Conservation (phyloP, 2,888 invertebrate genomes). For the Nasonia oneida region DNA sequence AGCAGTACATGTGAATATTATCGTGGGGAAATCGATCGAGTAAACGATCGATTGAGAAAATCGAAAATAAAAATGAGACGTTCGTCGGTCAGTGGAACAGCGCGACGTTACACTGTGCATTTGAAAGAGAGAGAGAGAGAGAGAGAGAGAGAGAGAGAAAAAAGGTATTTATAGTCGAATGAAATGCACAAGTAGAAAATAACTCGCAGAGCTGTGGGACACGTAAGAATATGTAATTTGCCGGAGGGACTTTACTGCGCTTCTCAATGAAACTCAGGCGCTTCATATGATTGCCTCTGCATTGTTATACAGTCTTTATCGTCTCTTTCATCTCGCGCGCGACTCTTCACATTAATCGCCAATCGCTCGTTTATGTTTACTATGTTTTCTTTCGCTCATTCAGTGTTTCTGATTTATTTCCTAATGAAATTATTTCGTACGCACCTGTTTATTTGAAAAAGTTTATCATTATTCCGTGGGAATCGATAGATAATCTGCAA, state of each 20-base stretch:
- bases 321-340: conserved; percentile 51
- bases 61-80: background rate
- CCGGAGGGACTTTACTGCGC: background rate
- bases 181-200: conserved; percentile 33
- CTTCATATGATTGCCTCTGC: conserved; percentile 38
- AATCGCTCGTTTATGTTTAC: conserved; percentile 40
- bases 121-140: background rate
- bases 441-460: background rate
- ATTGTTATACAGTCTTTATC: conserved; percentile 40
- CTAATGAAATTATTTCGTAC: background rate
- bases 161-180: conserved; percentile 25
- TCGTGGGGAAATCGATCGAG: background rate
- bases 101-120: background rate
- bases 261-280: conserved; percentile 27
- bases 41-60: background rate
- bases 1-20: background rate
- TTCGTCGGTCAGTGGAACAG: conserved; percentile 2
- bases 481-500: no score
- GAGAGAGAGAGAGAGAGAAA: background rate
- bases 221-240: conserved; percentile 18
- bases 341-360: conserved; percentile 22
- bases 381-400: background rate
- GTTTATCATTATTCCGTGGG: no score
- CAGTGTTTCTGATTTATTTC: background rate
- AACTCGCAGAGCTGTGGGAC: background rate